phyloP scores from a whole-genome alignment of 2,113 vertebrate genomes.

The Calyptomena viridis region DNA sequence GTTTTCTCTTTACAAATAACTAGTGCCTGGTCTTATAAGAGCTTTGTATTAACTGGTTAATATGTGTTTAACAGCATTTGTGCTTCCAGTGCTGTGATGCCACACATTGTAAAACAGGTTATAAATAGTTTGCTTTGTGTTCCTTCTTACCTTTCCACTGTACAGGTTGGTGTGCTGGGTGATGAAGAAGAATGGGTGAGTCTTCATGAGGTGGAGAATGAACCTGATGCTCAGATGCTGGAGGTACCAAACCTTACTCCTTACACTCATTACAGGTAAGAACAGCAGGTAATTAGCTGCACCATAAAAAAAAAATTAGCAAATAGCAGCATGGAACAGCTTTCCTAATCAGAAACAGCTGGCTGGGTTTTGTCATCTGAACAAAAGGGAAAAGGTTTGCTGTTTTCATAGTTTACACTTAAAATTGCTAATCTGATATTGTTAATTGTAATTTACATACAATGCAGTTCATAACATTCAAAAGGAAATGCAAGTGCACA shows the following conservation, averaged over 20 bases:
- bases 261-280: slow-evolving; percentile 94
- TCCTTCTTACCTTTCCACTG: neutral
- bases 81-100: neutral
- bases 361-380: neutral
- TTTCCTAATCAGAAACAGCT: neutral
- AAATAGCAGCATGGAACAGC: neutral
- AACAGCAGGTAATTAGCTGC: neutral
- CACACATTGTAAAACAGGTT: neutral
- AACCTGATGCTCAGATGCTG: slow-evolving; percentile 84
- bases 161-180: slow-evolving; percentile 82
- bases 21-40: neutral
- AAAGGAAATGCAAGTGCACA: neutral
- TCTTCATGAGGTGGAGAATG: slow-evolving; percentile 86
- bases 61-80: neutral
- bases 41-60: neutral
- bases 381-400: neutral
- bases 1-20: neutral
- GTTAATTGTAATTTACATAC: neutral
- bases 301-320: neutral
- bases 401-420: neutral
- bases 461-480: neutral
- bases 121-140: neutral
- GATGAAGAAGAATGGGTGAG: slow-evolving; percentile 87
- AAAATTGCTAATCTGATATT: neutral
- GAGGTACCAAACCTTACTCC: slow-evolving; percentile 90